Base-by-base conservation (phyloP, 2,888 invertebrate species). In the Synanthedon andrenaeformis region DNA sequence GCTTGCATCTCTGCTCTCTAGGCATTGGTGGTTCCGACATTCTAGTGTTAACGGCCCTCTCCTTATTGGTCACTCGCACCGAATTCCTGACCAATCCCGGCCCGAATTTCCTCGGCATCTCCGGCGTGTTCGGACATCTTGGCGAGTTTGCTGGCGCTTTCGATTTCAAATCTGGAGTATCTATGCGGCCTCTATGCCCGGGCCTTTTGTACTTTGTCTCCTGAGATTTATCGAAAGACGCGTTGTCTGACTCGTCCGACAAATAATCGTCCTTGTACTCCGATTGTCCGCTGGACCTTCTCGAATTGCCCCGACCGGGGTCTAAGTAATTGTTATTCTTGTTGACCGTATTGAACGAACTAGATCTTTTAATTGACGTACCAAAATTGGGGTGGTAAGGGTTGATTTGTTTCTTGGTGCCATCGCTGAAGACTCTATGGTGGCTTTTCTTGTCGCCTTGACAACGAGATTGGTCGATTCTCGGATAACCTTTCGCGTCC, bases 141-240 rank as follows among this genome's bases (percentile, higher is more conserved):
- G 89, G 80, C 10, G 85, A 83, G 59, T 89, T 89, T 0, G 82
- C 77, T 10, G 87, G 81, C 1, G 79, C 87, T 3, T 81, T 70
- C 6, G 83, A 73, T 59, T 89, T 89, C 53, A 87, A 67, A 62
- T 89, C 86, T 1, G 85, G 85, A 5, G 84, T 82, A 59, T 91
- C 92, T 42, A 92, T 91, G 89, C 76, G 92, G 63, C 63, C 94
- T 83, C 81, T 93, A 82, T 70, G 92, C 57, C 91, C 87, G n/a
- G 93, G 92, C 60, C 94, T 89, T 73, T 96, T 96, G 63, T 92
- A 91, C 49, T 81, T 70, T 11, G 69, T 56, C 89, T 90, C 69
- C 56, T 82, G 78, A 0, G 77, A 76, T 56, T 83, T 81, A 28
- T 80, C 77, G 35, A 74, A 80, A 42, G 75, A 80, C 1, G 73